A percentile compares a stretch with the other conserved stretches of the same genome.
Evolutionary conservation across 2,113 vertebrate species (phyloP).

Genomic region (Hiodon alosoides): DNA sequence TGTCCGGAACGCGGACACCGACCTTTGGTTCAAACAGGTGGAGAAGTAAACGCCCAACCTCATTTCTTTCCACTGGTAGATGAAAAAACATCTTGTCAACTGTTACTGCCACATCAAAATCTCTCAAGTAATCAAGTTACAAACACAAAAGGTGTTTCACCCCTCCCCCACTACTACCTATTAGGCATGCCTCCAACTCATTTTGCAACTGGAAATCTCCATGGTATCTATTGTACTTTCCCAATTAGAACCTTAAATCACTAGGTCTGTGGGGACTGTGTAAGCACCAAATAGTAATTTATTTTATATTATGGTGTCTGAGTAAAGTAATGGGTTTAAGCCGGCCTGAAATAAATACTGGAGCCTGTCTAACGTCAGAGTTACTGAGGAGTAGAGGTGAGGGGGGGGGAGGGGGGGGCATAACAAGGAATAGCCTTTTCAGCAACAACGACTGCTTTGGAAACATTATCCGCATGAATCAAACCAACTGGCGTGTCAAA

Average conservation of each 20-base stretch:
- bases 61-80: slow-evolving; percentile 15
- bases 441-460: slow-evolving; percentile 56
- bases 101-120: slow-evolving; percentile 23
- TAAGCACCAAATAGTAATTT: slow-evolving; percentile 62
- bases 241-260: slow-evolving; percentile 51
- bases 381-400: slow-evolving; percentile 53
- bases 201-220: slow-evolving; percentile 52
- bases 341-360: slow-evolving; percentile 62
- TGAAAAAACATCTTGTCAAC: slow-evolving; percentile 18
- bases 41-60: slow-evolving; percentile 14
- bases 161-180: slow-evolving; percentile 20
- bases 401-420: slow-evolving; percentile 30
- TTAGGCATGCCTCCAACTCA: slow-evolving; percentile 32
- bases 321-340: slow-evolving; percentile 67
- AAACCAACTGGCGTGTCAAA: slow-evolving; percentile 62
- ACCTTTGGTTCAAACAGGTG: not conserved
- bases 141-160: slow-evolving; percentile 49
- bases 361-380: slow-evolving; percentile 60
- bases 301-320: slow-evolving; percentile 58
- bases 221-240: slow-evolving; percentile 49
- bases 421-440: slow-evolving; percentile 56
- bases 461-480: slow-evolving; percentile 69
- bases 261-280: slow-evolving; percentile 49
- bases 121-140: slow-evolving; percentile 55
- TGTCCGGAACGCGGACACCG: slow-evolving; percentile 32